Conservation (phyloP, 2,797 vertebrate species). For the Crenichthys baileyi region DNA sequence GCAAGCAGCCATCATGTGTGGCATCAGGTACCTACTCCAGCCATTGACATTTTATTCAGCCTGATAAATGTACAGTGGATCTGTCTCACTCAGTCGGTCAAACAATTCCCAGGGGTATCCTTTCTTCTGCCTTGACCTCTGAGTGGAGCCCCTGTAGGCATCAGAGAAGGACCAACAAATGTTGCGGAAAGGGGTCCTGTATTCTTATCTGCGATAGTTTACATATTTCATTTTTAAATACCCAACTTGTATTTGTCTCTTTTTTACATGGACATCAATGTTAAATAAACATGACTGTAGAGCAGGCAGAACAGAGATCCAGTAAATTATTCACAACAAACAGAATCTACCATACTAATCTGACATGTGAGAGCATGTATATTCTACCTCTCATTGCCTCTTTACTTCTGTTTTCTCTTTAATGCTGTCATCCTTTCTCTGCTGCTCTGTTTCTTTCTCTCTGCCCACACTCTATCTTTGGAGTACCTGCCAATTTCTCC, state of each 20-base stretch:
- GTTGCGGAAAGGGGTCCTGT: neutral
- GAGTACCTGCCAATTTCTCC: constrained; percentile 65
- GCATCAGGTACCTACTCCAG: too few species aligned
- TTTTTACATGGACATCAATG: constrained; percentile 34
- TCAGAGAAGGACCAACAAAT: constrained; percentile 10
- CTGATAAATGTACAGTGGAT: too few species aligned
- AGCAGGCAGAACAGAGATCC: constrained; percentile 41
- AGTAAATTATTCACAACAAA: constrained; percentile 57
- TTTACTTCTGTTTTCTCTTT: constrained; percentile 40
- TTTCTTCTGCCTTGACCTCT: constrained; percentile 23
- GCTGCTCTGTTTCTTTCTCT: constrained; percentile 15
- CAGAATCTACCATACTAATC: constrained; percentile 46
- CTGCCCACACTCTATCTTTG: constrained; percentile 58
- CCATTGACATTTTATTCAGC: too few species aligned
- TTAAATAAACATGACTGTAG: constrained; percentile 62
- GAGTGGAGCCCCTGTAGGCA: neutral
- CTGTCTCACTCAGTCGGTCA: too few species aligned
- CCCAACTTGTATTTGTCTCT: neutral
- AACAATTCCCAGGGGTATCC: too few species aligned
- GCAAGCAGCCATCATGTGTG: too few species aligned
- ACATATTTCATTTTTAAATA: constrained; percentile 32
- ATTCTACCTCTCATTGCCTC: constrained; percentile 45
- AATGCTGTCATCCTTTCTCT: constrained; percentile 34
- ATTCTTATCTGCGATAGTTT: constrained; percentile 35
- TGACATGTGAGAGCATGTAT: constrained; percentile 42